Evolutionary conservation across 2,888 invertebrate species (phyloP), one percentile per base, ranked within the genome.

Genomic region (Polyommatus icarus): DNA sequence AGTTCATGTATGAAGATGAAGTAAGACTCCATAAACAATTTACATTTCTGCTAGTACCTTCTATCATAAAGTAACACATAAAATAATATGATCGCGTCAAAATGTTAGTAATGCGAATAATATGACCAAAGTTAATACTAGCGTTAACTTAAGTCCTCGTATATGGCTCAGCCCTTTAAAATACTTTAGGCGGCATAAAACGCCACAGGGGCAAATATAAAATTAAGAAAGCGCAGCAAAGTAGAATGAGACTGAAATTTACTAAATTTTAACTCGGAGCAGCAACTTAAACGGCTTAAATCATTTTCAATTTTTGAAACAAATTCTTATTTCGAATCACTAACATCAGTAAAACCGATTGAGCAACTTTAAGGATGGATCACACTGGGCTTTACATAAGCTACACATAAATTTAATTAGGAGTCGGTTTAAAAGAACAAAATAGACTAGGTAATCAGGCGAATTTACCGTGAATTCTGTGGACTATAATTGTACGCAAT

Each of bases 121-220:
- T n/a, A 71, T 57, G 67, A 24, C 40, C 29, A 32, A 78, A 77
- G 79, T 80, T 79, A 80, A 79, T 80, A 80, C 76, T 76, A 78
- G 77, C 77, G 76, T 78, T 78, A 81, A 81, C 79, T 79, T 79
- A 79, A 79, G 77, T 77, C 76, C 73, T 81, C 78, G 59, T 79
- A 80, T 79, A 79, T 79, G 80, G 81, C 81, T 82, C 78, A 78
- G 79, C 80, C 80, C 79, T 79, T 82, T 79, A 79, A 80, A 78
- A 79, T 80, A 79, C 79, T 80, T 82, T 80, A 83, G 83, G 82
- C 82, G 82, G 81, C 81, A 81, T 77, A 77, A 29, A 80, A 79
- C 79, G 77, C 78, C 79, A 78, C 71, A 54, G 36, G 59, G 79
- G 77, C 79, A 20, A 71, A 15, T 15, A 15, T 76, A 72, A 72